Evolutionary conservation across 2,888 invertebrate genomes (phyloP).

Genomic region (Melanchra persicariae): DNA sequence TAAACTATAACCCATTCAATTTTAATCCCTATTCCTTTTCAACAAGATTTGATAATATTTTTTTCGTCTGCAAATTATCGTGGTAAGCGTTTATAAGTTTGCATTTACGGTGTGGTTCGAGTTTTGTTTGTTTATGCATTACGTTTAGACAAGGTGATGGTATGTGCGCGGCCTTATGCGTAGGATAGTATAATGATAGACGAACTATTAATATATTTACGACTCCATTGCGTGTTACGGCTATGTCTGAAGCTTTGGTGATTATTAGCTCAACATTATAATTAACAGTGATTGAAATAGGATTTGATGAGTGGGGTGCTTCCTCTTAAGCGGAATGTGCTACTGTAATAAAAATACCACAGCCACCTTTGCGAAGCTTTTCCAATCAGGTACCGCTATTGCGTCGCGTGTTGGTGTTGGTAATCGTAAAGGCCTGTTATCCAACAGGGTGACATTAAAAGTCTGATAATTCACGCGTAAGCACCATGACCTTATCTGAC

Average conservation of each 20-base stretch:
- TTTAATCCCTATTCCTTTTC: slow-evolving; percentile 52
- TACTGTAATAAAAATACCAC: background rate
- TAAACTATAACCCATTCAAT: slow-evolving; percentile 21
- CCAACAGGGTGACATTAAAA: too few species aligned
- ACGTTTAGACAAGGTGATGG: slow-evolving; percentile 63
- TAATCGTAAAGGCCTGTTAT: background rate
- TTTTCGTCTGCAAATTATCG: slow-evolving; percentile 8
- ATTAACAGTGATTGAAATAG: slow-evolving; percentile 33
- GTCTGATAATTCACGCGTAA: background rate
- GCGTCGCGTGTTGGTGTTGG: background rate
- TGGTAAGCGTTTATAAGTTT: slow-evolving; percentile 74
- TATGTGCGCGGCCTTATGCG: slow-evolving; percentile 40
- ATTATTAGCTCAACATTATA: slow-evolving; percentile 20
- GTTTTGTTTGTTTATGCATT: slow-evolving; percentile 77
- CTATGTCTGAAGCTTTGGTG: slow-evolving; percentile 25
- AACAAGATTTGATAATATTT: slow-evolving; percentile 40
- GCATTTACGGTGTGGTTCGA: slow-evolving; percentile 76
- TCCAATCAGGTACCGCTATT: background rate
- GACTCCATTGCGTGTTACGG: slow-evolving; percentile 23
- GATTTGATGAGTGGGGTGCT: slow-evolving; percentile 17
- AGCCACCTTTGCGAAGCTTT: background rate
- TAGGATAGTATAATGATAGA: slow-evolving; percentile 41
- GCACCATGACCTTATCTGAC: background rate
- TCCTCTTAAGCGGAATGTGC: background rate
- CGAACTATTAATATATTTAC: slow-evolving; percentile 46